phyloP scores from a whole-genome alignment of 2,797 vertebrate species.

The Mionectes olivaceus region DNA sequence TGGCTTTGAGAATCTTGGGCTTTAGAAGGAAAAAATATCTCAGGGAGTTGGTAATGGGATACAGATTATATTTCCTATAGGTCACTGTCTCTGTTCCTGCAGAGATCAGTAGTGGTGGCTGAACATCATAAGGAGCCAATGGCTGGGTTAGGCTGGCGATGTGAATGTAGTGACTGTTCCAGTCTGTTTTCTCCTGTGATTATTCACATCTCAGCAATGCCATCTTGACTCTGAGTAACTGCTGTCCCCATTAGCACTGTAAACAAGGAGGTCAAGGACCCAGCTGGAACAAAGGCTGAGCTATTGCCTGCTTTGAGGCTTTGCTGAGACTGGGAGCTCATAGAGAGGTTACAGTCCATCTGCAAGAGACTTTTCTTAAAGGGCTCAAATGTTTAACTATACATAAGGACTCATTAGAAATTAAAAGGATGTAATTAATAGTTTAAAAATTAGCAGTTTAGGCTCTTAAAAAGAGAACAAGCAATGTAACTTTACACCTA shows the following conservation, averaged over 20 bases:
- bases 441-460: background rate
- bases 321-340: background rate
- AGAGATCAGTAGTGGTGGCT: background rate
- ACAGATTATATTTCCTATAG: conserved; percentile 35
- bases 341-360: background rate
- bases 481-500: background rate
- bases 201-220: conserved; percentile 70
- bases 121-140: conserved; percentile 1
- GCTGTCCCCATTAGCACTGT: conserved; percentile 57
- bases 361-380: background rate
- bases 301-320: conserved; percentile 38
- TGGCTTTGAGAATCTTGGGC: background rate
- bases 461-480: background rate
- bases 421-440: background rate
- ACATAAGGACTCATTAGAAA: background rate
- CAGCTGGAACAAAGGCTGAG: conserved; percentile 50
- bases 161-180: conserved; percentile 68
- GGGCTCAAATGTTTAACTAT: background rate
- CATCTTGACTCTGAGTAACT: conserved; percentile 46
- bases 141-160: background rate
- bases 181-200: conserved; percentile 23
- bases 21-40: conserved; percentile 32
- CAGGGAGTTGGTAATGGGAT: conserved; percentile 44
- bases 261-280: conserved; percentile 58
- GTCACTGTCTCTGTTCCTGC: conserved; percentile 18